Evolutionary conservation across 2,797 vertebrate species (phyloP), one percentile per base, ranked within the genome.

Genomic region (Anguilla megastoma): DNA sequence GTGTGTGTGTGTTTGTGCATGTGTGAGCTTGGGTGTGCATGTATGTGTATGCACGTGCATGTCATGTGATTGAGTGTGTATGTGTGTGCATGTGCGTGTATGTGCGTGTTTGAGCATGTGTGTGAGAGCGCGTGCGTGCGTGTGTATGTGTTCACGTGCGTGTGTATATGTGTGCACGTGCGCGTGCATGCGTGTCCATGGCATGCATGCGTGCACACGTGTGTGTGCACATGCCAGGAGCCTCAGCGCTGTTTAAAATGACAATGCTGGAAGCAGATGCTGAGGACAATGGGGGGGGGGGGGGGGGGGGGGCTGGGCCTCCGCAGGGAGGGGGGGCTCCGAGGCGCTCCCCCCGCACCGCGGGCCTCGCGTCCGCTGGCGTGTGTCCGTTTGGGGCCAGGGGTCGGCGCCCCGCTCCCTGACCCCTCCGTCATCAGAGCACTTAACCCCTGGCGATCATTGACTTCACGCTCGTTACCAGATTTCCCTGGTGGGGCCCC

Each of bases 371-470:
- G 80, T 74, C 71, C 87, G 90, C 86, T 88, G 90, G 91, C 91
- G 88, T 54, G 84, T 91, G 88, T 92, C 36, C 91, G 91, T 84
- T 86, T 85, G 69, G 89, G 92, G 93, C 93, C 86, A 95, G 90
- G 91, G 95, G 94, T 94, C 88, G 84, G 0, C 76, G 93, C 93
- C 93, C 92, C 88, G 80, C 48, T 79, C n/a, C 79, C 84, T 92
- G 93, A 95, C 94, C 94, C 91, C 89, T 83, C 91, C 90, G 90
- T 94, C 94, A 91, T 93, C 89, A 88, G 89, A 90, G 93, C 94
- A 94, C 94, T 95, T 95, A 95, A 95, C 95, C 94, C 92, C 93
- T 94, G 91, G 89, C 92, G 92, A 87, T 89, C 88, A 94, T 87
- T 94, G 94, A 95, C 95, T 93, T 91, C 88, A 86, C 74, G 87